phyloP scores from a whole-genome alignment of 2,797 vertebrate genomes.

The Poliocrania exsul region DNA sequence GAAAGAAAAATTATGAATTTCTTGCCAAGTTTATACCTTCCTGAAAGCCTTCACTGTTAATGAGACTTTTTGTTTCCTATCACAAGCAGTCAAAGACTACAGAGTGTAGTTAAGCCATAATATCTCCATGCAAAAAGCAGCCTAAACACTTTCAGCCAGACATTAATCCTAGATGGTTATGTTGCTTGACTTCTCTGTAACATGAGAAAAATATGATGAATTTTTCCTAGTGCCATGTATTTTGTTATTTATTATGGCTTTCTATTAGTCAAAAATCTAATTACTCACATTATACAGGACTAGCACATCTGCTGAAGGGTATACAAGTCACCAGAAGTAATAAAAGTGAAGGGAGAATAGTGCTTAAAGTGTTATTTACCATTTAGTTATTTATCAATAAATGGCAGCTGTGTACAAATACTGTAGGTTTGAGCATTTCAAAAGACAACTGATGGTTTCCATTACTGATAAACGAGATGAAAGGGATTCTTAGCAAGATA shows the following conservation, averaged over 20 bases:
- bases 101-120: background rate
- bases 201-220: background rate
- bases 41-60: background rate
- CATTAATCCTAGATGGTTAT: background rate
- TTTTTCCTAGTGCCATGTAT: background rate
- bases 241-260: background rate
- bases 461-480: background rate
- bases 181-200: background rate
- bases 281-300: background rate
- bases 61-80: background rate
- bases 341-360: background rate
- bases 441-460: background rate
- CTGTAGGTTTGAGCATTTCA: background rate
- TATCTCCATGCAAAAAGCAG: background rate
- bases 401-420: background rate
- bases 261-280: background rate
- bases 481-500: background rate
- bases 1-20: background rate
- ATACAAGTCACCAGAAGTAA: background rate
- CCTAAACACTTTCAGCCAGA: background rate
- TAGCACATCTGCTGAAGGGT: background rate
- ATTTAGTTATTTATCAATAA: background rate
- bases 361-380: background rate
- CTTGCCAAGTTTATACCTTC: background rate
- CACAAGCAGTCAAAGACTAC: background rate